Evolutionary conservation across 2,888 invertebrate genomes (phyloP).

Genomic region (Galeruca laticollis): DNA sequence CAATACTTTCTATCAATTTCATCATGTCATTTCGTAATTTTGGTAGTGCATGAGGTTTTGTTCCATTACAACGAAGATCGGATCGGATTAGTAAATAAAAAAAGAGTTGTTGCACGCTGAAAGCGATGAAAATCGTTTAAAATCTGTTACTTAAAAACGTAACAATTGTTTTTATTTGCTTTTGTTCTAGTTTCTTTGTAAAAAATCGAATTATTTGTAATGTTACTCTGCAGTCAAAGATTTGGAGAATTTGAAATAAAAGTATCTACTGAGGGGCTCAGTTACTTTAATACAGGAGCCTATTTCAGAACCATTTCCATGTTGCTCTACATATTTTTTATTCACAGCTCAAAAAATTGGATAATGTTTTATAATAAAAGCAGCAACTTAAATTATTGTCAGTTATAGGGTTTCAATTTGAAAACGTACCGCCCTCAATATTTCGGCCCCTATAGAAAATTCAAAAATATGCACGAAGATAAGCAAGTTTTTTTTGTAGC

Average conservation of each 20-base stretch:
- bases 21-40: neutral
- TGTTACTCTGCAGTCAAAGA: neutral
- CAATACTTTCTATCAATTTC: neutral
- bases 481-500: no score
- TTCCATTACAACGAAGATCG: neutral
- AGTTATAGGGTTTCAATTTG: no score
- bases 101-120: neutral
- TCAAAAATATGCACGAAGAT: no score
- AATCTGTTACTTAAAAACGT: neutral
- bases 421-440: no score
- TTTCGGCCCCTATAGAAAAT: no score
- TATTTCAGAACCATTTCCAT: no score
- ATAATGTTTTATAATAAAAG: neutral
- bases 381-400: no score
- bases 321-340: no score
- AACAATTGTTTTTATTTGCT: neutral
- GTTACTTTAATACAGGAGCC: no score
- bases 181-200: neutral
- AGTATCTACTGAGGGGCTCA: no score
- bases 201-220: no score
- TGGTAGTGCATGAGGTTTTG: neutral
- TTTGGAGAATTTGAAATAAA: no score
- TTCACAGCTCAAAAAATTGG: neutral
- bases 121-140: neutral
- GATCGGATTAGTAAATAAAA: neutral